Evolutionary conservation across 1,140 invertebrate species (phyloP), one percentile per base, ranked within the genome.

Genomic region (Drosophila parvula): DNA sequence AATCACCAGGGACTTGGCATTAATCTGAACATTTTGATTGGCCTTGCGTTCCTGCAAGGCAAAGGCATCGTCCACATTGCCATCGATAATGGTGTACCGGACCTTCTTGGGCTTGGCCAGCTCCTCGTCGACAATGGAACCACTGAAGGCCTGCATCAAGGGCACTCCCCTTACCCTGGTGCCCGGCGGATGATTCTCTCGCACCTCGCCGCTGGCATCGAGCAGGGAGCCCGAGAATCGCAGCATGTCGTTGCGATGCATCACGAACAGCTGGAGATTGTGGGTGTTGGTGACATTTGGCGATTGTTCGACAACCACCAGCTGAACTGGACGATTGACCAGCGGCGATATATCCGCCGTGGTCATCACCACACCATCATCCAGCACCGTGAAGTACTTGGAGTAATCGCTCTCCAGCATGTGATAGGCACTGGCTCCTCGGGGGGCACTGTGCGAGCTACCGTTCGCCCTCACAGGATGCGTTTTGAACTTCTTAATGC

Each of bases 341-440:
- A 98, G 91, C 5, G 96, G 95, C 27, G 94, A 94, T 5, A 98
- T 93, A 78, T 97, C 96, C 4, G 96, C 94, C 3, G 97, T 97
- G 16, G 97, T 98, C 97, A 98, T 98, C 9, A 98, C 94, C 45
- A 97, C 94, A 27, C 97, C 97, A 92, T 97, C 96, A 53, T 96
- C 95, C n/a, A 98, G 94, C 34, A 98, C 95, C 1, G 97, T 96
- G 90, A 98, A 98, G 89, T 95, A 97, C 53, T 96, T 94, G 11
- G 96, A 96, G 91, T 95, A 96, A 47, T 95, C 96, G 22, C 95
- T 96, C 73, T 97, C 95, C 74, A 97, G 59, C 82, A 91, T 91
- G 60, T 91, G 90, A 64, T 91, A 90, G 41, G 85, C 79, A 34
- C 51, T 55, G 34, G 80, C 84, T 0, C 18, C 50, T 8, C 28